phyloP scores from a whole-genome alignment of 2,888 invertebrate genomes.

The Eupithecia inturbata region DNA sequence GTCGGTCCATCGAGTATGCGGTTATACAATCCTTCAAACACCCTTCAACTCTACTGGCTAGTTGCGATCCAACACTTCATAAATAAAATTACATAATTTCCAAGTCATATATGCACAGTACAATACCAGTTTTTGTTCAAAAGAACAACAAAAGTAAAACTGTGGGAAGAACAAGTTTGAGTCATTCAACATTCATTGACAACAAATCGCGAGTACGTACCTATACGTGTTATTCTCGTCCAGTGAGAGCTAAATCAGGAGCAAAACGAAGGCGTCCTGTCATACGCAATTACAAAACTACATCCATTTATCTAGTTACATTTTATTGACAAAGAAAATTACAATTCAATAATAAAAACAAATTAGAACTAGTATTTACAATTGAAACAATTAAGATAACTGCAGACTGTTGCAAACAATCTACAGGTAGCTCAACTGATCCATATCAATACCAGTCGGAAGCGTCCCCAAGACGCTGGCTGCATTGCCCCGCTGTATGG shows the following conservation, averaged over 20 bases:
- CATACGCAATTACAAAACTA: constrained; percentile 29
- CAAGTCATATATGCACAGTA: neutral
- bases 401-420: too few species aligned
- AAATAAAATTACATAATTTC: constrained; percentile 12
- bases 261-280: constrained; percentile 32
- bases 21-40: too few species aligned
- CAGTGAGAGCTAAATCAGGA: constrained; percentile 27
- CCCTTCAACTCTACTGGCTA: neutral
- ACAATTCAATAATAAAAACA: too few species aligned
- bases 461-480: too few species aligned
- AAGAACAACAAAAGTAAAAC: constrained; percentile 17
- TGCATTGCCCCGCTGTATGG: too few species aligned
- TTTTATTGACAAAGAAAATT: too few species aligned
- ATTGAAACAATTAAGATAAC: too few species aligned
- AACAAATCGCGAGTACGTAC: constrained; percentile 24
- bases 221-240: constrained; percentile 31
- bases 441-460: too few species aligned
- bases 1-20: too few species aligned
- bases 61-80: neutral
- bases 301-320: neutral
- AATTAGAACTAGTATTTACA: too few species aligned
- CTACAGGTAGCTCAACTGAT: too few species aligned
- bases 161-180: constrained; percentile 23
- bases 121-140: constrained; percentile 12
- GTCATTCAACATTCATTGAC: constrained; percentile 22